phyloP scores from a whole-genome alignment of 2,888 invertebrate genomes.

The Phrixothrix hirtus region DNA sequence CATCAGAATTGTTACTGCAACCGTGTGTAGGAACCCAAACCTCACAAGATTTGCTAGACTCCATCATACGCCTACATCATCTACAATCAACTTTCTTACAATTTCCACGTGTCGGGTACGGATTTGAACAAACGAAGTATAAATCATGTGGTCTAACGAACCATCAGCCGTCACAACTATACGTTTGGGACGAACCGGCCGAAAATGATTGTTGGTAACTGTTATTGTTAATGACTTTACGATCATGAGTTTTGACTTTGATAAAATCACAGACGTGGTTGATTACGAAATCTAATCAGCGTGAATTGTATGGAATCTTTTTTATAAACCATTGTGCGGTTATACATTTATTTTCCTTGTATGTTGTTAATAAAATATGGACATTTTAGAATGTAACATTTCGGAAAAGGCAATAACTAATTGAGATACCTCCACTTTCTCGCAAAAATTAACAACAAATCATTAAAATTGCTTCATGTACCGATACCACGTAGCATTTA shows the following conservation, averaged over 20 bases:
- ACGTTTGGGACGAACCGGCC: conserved; percentile 29
- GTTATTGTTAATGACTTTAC: conserved; percentile 21
- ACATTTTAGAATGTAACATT: no score
- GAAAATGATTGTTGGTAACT: conserved; percentile 30
- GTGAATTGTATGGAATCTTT: no score
- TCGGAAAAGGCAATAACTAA: no score
- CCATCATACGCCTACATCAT: conserved; percentile 28
- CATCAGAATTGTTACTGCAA: conserved; percentile 7
- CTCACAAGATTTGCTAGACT: conserved; percentile 9
- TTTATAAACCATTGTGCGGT: no score
- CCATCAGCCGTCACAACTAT: conserved; percentile 31
- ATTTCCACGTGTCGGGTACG: conserved; percentile 26
- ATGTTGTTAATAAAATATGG: no score
- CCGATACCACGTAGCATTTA: not conserved
- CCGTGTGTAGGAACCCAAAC: conserved; percentile 10
- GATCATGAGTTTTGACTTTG: conserved; percentile 18
- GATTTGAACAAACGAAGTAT: conserved; percentile 38
- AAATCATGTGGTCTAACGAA: conserved; percentile 38
- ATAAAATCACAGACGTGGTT: conserved; percentile 13
- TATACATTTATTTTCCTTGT: no score
- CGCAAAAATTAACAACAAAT: no score
- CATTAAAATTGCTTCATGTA: no score
- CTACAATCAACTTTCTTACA: conserved; percentile 30
- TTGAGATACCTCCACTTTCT: no score
- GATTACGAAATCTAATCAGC: conserved; percentile 12